Conservation (phyloP, 2,888 invertebrate species). For the Caenorhabditis sp. region DNA sequence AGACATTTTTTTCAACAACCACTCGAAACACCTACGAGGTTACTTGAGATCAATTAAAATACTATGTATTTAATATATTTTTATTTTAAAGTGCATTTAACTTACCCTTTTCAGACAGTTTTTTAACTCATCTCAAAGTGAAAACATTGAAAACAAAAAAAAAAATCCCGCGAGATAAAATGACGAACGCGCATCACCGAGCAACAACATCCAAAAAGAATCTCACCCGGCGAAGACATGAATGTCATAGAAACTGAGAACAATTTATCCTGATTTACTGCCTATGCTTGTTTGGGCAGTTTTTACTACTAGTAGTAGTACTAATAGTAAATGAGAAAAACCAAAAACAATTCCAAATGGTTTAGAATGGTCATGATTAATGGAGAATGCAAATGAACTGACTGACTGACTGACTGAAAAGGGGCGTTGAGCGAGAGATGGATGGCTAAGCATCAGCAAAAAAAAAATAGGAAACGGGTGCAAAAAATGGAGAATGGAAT, state of each 20-base stretch:
- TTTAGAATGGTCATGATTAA: neutral
- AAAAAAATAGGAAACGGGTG: neutral
- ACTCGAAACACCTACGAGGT: neutral
- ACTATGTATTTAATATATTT: neutral
- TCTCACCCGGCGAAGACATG: too few species aligned
- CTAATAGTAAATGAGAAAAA: neutral
- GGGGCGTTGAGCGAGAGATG: neutral
- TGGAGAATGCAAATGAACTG: neutral
- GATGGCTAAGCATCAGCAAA: neutral
- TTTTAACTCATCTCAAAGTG: neutral
- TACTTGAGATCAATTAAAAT: neutral
- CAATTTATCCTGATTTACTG: neutral
- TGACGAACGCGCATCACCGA: neutral
- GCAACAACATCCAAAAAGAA: too few species aligned
- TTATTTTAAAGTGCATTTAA: neutral
- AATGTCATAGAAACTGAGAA: too few species aligned
- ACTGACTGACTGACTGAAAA: neutral
- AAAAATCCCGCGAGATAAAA: neutral
- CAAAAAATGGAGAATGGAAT: constrained; percentile 1
- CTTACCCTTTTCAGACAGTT: neutral
- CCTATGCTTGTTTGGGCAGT: neutral
- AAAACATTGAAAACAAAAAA: neutral
- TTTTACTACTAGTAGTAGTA: neutral
- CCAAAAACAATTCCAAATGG: neutral
- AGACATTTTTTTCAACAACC: neutral